A percentile compares a stretch with the other conserved stretches of the same genome.
Conservation (phyloP, 2,113 vertebrate species). For the Nesoenas mayeri region DNA sequence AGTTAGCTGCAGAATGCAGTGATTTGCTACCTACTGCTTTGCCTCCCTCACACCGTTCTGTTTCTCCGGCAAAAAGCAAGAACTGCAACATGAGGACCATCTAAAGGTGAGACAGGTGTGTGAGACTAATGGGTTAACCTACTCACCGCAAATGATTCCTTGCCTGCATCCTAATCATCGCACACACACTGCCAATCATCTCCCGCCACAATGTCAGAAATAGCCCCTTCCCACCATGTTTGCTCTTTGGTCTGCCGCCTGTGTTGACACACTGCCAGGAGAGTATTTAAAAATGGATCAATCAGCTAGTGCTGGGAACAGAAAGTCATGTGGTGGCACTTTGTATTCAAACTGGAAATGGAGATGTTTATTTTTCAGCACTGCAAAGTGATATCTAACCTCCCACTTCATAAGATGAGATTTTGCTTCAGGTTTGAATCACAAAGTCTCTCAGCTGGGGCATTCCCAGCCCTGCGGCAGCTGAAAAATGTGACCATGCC, state of each 20-base stretch:
- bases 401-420: accelerated
- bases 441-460: background rate
- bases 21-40: constrained; percentile 4
- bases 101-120: constrained; percentile 16
- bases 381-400: background rate
- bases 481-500: accelerated
- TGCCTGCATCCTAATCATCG: background rate
- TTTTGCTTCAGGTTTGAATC: background rate
- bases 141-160: background rate
- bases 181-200: background rate
- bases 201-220: background rate
- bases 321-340: background rate
- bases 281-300: background rate
- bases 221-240: background rate
- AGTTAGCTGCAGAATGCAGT: background rate
- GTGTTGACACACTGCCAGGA: background rate
- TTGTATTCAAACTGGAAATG: background rate
- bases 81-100: background rate
- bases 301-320: background rate
- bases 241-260: background rate
- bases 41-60: background rate
- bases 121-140: background rate
- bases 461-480: background rate
- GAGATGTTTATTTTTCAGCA: background rate
- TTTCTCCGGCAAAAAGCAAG: background rate